Base-by-base conservation (phyloP, 92 coral and sea anemone genomes). In the Desmophyllum pertusum region DNA sequence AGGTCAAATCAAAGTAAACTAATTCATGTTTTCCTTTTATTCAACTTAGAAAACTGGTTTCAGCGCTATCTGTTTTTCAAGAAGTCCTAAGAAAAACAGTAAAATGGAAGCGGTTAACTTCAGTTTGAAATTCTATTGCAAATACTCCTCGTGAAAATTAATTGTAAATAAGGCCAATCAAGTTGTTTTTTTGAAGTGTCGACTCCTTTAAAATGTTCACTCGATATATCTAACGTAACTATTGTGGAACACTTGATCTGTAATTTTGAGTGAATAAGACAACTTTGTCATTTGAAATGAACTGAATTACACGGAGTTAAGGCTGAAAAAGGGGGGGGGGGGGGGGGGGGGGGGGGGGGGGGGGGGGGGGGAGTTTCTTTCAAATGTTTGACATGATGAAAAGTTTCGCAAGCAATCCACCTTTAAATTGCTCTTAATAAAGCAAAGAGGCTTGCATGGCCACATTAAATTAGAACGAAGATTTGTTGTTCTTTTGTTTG, bases 271-370 rank as follows among this genome's bases (percentile, higher is more conserved):
- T 9, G 75, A 73, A n/a, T 87, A 77, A 21, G n/a, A 81, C 83
- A 4, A 74, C 72, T 70, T 87, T 87, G 36, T 86, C 83, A n/a
- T 87, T 42, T n/a, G n/a, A 8, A 87, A 23, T n/a, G n/a, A n/a
- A n/a, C n/a, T n/a, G n/a, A n/a, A n/a, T n/a, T 1, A 77, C 29
- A 6, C 77, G 72, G 27, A 14, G 83, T 75, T 36, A 82, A 55
- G 13, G 41, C 45, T 38, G 41, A 30, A 1, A 88, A n/a, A n/a
- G n/a, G n/a, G n/a, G n/a, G n/a, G n/a, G n/a, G n/a, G n/a, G n/a
- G n/a, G n/a, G n/a, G n/a, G n/a, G n/a, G n/a, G n/a, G n/a, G n/a
- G n/a, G n/a, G n/a, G n/a, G n/a, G n/a, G n/a, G n/a, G n/a, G n/a
- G n/a, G n/a, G n/a, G n/a, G n/a, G n/a, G n/a, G n/a, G n/a, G n/a